Percentiles rank a stretch among this genome's conserved stretches.
These are phyloP conservation scores for Xiphophorus birchmanni DNA, from an alignment of 2,797 vertebrate species.

Conservation along the genomic window DNA sequence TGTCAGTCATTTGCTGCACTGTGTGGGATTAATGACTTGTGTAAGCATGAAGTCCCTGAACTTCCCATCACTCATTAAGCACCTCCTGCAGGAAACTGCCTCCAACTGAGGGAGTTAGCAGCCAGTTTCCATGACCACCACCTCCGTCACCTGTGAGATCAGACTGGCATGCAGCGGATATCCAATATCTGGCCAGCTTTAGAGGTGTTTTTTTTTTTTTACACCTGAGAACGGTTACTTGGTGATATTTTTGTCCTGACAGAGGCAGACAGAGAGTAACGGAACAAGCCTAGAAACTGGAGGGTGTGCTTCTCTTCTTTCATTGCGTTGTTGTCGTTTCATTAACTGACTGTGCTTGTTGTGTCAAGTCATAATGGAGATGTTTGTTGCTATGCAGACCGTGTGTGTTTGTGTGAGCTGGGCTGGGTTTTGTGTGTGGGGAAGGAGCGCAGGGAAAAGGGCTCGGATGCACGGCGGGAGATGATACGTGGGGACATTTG, in stretches of 20 bases:
- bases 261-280: conserved; percentile 20
- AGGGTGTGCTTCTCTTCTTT: conserved; percentile 55
- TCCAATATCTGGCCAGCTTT: conserved; percentile 53
- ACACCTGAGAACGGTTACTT: conserved; percentile 54
- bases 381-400: conserved; percentile 18
- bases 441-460: conserved; percentile 7
- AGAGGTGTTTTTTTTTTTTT: conserved; percentile 33
- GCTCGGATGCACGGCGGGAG: neutral
- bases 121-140: conserved; percentile 77
- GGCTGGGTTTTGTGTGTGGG: conserved; percentile 33
- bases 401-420: conserved; percentile 29
- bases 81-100: conserved; percentile 51
- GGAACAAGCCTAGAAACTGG: conserved; percentile 43
- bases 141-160: conserved; percentile 65
- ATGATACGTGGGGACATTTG: conserved; percentile 44
- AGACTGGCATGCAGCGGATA: conserved; percentile 39
- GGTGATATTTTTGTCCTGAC: conserved; percentile 48
- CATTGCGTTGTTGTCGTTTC: conserved; percentile 48
- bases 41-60: conserved; percentile 8
- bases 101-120: conserved; percentile 47
- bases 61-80: conserved; percentile 57
- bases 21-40: conserved; percentile 16
- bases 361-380: conserved; percentile 39
- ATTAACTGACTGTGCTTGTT: conserved; percentile 65
- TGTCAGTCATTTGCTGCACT: conserved; percentile 11